Base-by-base conservation (phyloP, 2,797 vertebrate genomes). In the Hemitrygon akajei region DNA sequence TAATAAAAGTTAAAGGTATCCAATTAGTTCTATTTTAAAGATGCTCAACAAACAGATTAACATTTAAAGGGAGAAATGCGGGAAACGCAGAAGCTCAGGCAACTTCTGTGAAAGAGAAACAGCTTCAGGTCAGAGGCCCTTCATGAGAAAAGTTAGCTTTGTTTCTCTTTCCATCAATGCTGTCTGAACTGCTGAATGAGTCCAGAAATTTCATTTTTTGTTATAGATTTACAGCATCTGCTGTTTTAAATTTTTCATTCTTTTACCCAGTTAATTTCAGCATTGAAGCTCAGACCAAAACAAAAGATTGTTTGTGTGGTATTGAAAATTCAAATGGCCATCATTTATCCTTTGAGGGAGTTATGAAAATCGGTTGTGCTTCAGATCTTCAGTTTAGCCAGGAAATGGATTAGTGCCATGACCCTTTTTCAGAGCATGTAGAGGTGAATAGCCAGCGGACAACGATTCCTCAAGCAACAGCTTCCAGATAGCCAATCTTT, bases 351-450 rank as follows among this genome's bases (percentile, higher is more conserved):
- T 9, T 87, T 87, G 58, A 87, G 30, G 58, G 14, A 58, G 58
- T 87, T 87, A 60, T 63, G 84, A 58, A 87, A 66, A 60, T 63
- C 30, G 3, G 6, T 34, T 87, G 58, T 58, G 58, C 58, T 18
- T 87, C 58, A 87, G 58, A 34, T n/a, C 56, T 82, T n/a, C 27
- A 86, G 58, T 87, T 60, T 58, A 87, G 84, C 84, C 58, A 63
- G 60, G 58, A 87, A 87, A 25, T 2, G 82, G 81, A 86, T 27
- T 27, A 60, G 30, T 87, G 58, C 14, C 11, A 11, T 87, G 84
- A 18, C 60, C 30, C 84, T 30, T 34, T 87, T 14, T 63, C 14
- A 9, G 11, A 63, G 58, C 58, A 87, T 34, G 82, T 58, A 87
- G 84, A 87, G 14, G 16, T 84, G 47, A 58, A 58, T 58, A 30